Evolutionary conservation across 2,888 invertebrate species (phyloP), one percentile per base, ranked within the genome.

Genomic region (Eilema griseolum): DNA sequence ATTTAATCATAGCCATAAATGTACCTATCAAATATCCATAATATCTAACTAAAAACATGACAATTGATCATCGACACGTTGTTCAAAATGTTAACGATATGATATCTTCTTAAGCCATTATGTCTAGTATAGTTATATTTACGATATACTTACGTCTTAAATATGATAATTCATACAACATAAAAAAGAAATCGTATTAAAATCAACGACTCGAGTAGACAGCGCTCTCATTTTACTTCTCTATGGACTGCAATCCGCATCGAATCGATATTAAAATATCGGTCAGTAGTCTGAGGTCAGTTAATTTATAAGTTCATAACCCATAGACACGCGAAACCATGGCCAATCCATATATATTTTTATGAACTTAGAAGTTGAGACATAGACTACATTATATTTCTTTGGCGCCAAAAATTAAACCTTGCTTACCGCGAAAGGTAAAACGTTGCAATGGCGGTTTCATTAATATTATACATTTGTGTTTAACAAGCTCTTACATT

Each of bases 231-330:
- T 26, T 46, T 46, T 46, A 1, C 12, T n/a, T 46, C 26, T 63
- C 14, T 12, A n/a, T n/a, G 12, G 16, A 33, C 24, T 24, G 59
- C 59, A 69, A 41, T n/a, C 28, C n/a, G 41, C 46, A 46, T 46
- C 59, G 16, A 59, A 64, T 46, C 63, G 57, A 65, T 46, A 69
- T 65, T 33, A 14, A 60, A 65, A 69, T 65, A 60, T 65, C 60
- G 69, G 65, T 69, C 65, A 69, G 60, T 65, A 52, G 33, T 59
- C 31, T 46, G 69, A 61, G 41, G 60, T 69, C 59, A 60, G 33
- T 52, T 28, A 26, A 10, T 52, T 65, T 65, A 26, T 20, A 69
- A 31, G 46, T 60, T 60, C 31, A 11, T 41, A 60, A 26, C 20
- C 12, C 31, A 31, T 66, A 41, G 31, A 28, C 46, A 61, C 28